Conservation (phyloP, 2,888 invertebrate genomes). For the Synergus japonicus region DNA sequence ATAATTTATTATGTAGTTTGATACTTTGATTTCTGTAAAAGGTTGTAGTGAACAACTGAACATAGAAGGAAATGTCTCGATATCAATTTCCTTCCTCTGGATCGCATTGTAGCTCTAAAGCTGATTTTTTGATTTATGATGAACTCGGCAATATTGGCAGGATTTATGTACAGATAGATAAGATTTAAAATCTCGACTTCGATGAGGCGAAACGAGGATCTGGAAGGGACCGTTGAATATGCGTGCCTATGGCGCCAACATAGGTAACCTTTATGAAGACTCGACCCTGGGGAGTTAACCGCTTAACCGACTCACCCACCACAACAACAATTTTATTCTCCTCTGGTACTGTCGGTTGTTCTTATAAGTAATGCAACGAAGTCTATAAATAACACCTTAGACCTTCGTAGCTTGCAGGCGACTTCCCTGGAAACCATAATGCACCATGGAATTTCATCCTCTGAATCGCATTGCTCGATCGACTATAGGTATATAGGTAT, state of each 20-base stretch:
- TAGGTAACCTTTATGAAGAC: constrained; percentile 12
- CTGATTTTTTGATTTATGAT: constrained; percentile 2
- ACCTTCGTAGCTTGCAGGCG: constrained; percentile 23
- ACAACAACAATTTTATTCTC: neutral
- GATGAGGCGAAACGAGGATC: too few relatives aligned
- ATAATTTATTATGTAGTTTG: too few relatives aligned
- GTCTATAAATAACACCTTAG: constrained; percentile 25
- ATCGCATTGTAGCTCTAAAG: neutral
- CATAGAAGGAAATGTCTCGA: too few relatives aligned
- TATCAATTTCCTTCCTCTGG: too few relatives aligned
- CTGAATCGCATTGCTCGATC: too few relatives aligned
- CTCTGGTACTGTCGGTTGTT: too few relatives aligned
- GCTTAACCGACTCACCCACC: constrained; percentile 1
- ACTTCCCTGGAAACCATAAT: constrained; percentile 22
- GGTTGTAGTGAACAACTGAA: too few relatives aligned
- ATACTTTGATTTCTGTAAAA: too few relatives aligned
- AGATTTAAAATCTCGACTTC: constrained; percentile 6
- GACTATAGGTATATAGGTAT: too few relatives aligned
- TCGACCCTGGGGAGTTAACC: constrained; percentile 25
- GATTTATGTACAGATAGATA: constrained; percentile 22
- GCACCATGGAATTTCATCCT: constrained; percentile 18
- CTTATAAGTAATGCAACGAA: constrained; percentile 18
- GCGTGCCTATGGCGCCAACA: constrained; percentile 20
- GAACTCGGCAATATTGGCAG: constrained; percentile 9
- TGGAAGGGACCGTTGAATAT: neutral